A percentile compares a stretch with the other conserved stretches of the same genome.
phyloP scores from a whole-genome alignment of 2,888 invertebrate species.

The Drosophila birchii region DNA sequence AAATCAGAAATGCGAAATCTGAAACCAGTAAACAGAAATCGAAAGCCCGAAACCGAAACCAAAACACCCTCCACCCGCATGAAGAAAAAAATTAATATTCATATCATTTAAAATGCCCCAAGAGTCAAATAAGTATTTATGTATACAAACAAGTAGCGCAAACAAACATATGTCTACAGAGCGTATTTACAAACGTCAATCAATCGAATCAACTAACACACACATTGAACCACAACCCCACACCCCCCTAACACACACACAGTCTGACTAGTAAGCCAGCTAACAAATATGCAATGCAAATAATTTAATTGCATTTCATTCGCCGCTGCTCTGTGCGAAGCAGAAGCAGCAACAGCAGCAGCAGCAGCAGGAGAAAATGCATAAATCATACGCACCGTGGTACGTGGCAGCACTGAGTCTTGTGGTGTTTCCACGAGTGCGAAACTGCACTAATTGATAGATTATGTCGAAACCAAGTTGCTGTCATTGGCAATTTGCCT shows the following conservation, averaged over 20 bases:
- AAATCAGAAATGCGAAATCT: not conserved
- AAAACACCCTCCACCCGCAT: conserved; percentile 22
- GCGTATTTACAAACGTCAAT: conserved; percentile 61
- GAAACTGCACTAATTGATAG: conserved; percentile 34
- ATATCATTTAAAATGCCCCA: conserved; percentile 65
- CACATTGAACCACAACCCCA: conserved; percentile 13
- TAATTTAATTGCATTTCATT: conserved; percentile 75
- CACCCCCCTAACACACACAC: conserved; percentile 22
- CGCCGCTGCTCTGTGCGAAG: conserved; percentile 47
- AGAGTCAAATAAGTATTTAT: conserved; percentile 63
- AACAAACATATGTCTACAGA: conserved; percentile 51
- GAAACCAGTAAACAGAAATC: conserved; percentile 1
- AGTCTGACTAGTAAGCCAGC: conserved; percentile 45
- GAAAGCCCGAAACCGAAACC: conserved; percentile 1
- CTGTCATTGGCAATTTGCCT: conserved; percentile 29
- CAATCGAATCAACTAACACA: conserved; percentile 57
- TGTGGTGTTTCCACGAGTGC: conserved; percentile 30
- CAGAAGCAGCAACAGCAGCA: conserved; percentile 44
- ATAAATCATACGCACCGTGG: conserved; percentile 71
- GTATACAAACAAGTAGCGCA: conserved; percentile 47
- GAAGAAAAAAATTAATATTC: conserved; percentile 52
- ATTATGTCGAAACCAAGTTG: conserved; percentile 17
- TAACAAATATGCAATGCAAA: conserved; percentile 67
- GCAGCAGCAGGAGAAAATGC: conserved; percentile 41
- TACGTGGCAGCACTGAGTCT: conserved; percentile 19